Conservation (phyloP, 1,140 invertebrate species). For the Cardiocondyla obscurior region DNA sequence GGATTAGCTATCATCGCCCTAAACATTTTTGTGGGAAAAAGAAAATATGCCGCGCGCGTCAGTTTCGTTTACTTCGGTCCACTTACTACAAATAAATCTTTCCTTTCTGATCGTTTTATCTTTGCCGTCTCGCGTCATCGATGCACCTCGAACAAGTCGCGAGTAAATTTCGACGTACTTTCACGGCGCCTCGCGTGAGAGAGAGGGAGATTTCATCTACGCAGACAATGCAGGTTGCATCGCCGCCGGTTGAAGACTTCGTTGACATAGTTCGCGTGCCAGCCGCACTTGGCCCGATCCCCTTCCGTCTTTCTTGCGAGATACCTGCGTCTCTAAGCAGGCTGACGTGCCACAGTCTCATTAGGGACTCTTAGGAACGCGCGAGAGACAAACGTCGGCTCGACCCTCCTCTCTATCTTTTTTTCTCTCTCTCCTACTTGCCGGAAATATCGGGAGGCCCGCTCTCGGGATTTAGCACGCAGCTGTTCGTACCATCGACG, state of each 20-base stretch:
- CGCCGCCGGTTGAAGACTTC: slow-evolving; percentile 47
- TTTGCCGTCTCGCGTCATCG: neutral
- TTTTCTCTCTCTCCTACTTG: neutral
- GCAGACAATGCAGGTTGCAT: slow-evolving; percentile 55
- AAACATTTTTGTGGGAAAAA: neutral
- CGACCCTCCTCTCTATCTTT: neutral
- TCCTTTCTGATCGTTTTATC: neutral
- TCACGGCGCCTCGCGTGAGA: neutral
- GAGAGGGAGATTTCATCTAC: slow-evolving; percentile 18
- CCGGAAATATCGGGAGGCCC: neutral
- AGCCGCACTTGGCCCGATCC: slow-evolving; percentile 57
- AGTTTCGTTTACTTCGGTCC: neutral
- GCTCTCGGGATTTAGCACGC: slow-evolving; percentile 31
- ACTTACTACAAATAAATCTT: neutral
- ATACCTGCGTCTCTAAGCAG: slow-evolving; percentile 61
- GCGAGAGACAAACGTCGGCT: slow-evolving; percentile 49
- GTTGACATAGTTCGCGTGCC: slow-evolving; percentile 67
- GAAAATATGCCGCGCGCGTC: neutral
- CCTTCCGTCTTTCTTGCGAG: slow-evolving; percentile 46
- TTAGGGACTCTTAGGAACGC: slow-evolving; percentile 65
- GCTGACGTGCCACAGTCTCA: slow-evolving; percentile 64
- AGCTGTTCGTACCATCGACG: slow-evolving; percentile 31
- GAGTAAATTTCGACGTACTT: slow-evolving; percentile 19
- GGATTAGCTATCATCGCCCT: neutral
- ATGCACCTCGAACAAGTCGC: slow-evolving; percentile 3